Base-by-base conservation (phyloP, 2,888 invertebrate genomes). In the Euproctis similis region DNA sequence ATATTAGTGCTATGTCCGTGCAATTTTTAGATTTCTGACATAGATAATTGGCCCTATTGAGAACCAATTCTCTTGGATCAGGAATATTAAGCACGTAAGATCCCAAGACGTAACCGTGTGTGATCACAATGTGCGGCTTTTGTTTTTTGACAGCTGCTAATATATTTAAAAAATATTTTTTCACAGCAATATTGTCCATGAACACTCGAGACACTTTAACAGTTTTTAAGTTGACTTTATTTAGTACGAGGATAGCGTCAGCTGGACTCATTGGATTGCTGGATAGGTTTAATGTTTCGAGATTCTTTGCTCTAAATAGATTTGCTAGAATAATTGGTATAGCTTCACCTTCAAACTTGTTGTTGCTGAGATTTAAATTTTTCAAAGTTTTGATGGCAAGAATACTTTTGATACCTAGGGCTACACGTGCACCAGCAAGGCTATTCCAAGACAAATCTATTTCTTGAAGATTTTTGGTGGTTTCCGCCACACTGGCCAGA, bases 371-470 rank as follows among this genome's bases (percentile, higher is more conserved):
- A 33, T 73, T 46, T 12, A 78, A 42, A 20, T 42, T 18, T 12
- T 34, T 46, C 19, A 78, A 31, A 16, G 62, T 55, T 33, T 33
- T 52, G 16, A 67, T 32, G 4, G 53, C 27, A 17, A 71, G 31
- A 2, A 68, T 32, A 5, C 33, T 35, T 42, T 42, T 60, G 11
- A 78, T 37, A 6, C 50, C 70, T 2, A 16, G 35, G 4, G 63
- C 65, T 1, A 70, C 36, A 3, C 60, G 57, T 6, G 39, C 12
- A 2, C 67, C 65, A 5, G 39, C 28, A 4, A 80, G 37, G 0
- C 60, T 36, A 34, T 69, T 74, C 76, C 75, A 77, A 2, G 78
- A 56, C 10, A 80, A 44, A 51, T 75, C 44, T 18, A 80, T 29
- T 19, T 60, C 59, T 46, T 60, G 36, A 9, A 78, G 49, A 8